Base-by-base conservation (phyloP, 2,888 invertebrate genomes). In the Acleris sparsana region DNA sequence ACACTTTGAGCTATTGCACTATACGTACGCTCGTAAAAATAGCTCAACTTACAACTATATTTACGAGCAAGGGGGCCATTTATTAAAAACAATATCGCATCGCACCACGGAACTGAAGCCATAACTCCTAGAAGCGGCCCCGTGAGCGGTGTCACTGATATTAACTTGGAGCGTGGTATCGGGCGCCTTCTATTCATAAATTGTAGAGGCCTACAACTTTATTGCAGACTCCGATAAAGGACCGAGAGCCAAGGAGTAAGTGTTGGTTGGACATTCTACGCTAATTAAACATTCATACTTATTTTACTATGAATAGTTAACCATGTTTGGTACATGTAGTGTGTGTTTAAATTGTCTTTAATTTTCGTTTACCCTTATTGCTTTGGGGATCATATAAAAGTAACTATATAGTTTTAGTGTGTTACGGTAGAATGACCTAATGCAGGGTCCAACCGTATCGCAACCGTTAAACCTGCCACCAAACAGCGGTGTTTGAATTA, bases 121-220 rank as follows among this genome's bases (percentile, higher is more conserved):
- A 72, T 76, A 73, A 75, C 72, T 75, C 70, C 72, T 68, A 65
- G 73, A 74, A 68, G 73, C 70, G 67, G 58, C 63, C 63, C 68
- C 71, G 73, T 71, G 70, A 67, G 69, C 71, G 72, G 72, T 78
- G 75, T 70, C 74, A 72, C 72, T 63, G 74, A 75, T 79, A 79
- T 78, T 75, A 76, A 78, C 72, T 77, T 75, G 68, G 64, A 69
- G 69, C 70, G 71, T 72, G 72, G 70, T 74, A 76, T 68, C 70
- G 67, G 58, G 56, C 69, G 72, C 71, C 73, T 75, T 74, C 76
- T 77, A 78, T 76, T 78, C 78, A 79, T 85, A 86, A 82, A 82
- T 80, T 75, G 74, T 72, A 66, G 69, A 75, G 73, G 70, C 73
- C 74, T 77, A 77, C 76, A 80, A 83, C 79, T 84, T 85, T 86